Evolutionary conservation across 2,888 invertebrate species (phyloP).

Genomic region (Dolichopus griseipennis): DNA sequence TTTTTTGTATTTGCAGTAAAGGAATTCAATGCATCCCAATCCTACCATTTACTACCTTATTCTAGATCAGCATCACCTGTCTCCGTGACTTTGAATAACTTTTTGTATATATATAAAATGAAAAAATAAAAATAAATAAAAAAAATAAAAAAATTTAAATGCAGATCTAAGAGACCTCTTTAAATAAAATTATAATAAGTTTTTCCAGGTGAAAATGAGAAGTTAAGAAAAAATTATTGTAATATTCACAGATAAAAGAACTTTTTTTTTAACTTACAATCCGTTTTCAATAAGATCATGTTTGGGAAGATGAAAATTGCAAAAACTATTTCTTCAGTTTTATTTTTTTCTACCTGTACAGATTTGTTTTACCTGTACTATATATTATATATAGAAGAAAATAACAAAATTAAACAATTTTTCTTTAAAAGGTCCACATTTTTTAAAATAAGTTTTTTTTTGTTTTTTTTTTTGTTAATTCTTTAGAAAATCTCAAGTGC

Average conservation of each 20-base stretch:
- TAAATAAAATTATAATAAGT: background rate
- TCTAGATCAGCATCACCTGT: constrained; percentile 3
- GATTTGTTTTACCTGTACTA: no score
- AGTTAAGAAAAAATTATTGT: background rate
- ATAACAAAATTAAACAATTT: background rate
- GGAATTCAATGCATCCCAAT: no score
- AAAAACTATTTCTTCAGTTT: background rate
- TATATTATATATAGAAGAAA: background rate
- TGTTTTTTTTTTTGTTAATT: no score
- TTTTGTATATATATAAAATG: background rate
- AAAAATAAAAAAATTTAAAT: background rate
- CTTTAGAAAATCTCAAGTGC: background rate
- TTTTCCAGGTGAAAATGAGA: constrained; percentile 1
- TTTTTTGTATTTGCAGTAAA: no score
- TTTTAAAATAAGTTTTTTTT: no score
- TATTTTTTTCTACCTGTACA: no score
- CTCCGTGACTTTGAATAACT: constrained; percentile 4
- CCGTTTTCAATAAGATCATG: background rate
- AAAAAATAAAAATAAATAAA: background rate
- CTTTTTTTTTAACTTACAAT: background rate
- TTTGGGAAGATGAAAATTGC: background rate
- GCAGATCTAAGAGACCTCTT: background rate
- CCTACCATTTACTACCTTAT: background rate
- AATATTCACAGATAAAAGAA: no score
- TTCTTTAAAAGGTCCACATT: background rate